Conservation (phyloP, 1,140 invertebrate genomes). For the Neomicropteryx cornuta region DNA sequence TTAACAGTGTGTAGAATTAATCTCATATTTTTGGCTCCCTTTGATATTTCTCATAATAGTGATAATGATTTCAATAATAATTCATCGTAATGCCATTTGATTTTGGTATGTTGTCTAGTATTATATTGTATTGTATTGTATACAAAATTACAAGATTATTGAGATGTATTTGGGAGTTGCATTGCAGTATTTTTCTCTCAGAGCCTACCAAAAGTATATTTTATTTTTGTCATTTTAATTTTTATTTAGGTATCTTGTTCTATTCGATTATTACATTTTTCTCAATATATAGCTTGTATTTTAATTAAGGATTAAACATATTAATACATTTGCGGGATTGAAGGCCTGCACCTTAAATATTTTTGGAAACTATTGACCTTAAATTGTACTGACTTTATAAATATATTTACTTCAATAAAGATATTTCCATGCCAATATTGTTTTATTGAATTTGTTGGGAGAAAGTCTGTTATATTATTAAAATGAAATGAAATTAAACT, state of each 20-base stretch:
- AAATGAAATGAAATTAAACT: too few species aligned
- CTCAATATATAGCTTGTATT: constrained; percentile 45
- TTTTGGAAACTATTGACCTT: constrained; percentile 48
- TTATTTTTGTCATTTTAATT: constrained; percentile 41
- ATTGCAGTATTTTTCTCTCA: too few species aligned
- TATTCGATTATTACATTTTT: constrained; percentile 44
- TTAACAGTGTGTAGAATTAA: constrained; percentile 41
- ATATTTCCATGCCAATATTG: constrained; percentile 41
- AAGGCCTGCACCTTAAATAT: constrained; percentile 46
- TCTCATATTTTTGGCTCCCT: constrained; percentile 43
- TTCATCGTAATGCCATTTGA: too few species aligned
- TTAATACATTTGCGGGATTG: constrained; percentile 45
- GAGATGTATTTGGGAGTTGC: constrained; percentile 37
- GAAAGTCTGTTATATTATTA: constrained; percentile 6
- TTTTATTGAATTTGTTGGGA: constrained; percentile 17
- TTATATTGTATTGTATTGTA: constrained; percentile 38
- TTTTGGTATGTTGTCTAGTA: too few species aligned
- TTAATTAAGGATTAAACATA: constrained; percentile 48
- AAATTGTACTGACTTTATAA: constrained; percentile 49
- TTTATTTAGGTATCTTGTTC: constrained; percentile 44
- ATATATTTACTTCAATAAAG: constrained; percentile 48
- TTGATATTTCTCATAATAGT: constrained; percentile 30
- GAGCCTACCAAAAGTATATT: constrained; percentile 43
- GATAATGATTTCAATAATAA: too few species aligned
- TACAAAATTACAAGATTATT: constrained; percentile 38